Evolutionary conservation across 2,113 vertebrate species (phyloP).

Genomic region (Formicarius rufipectus): DNA sequence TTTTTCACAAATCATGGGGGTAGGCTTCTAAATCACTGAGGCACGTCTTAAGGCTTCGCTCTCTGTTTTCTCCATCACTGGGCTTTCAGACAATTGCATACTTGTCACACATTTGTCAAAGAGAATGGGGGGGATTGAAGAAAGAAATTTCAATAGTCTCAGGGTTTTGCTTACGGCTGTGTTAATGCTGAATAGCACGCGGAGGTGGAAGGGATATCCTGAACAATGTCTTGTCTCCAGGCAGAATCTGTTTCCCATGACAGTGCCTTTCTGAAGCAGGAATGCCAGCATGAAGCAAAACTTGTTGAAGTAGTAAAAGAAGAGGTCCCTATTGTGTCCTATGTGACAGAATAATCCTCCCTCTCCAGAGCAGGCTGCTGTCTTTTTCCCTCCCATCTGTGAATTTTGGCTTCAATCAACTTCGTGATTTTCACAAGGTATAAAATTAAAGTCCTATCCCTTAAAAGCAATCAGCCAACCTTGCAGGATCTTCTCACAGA

Average conservation of each 20-base stretch:
- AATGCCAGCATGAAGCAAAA: constrained; percentile 77
- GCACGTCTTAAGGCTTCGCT: constrained; percentile 2
- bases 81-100: constrained; percentile 49
- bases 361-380: constrained; percentile 62
- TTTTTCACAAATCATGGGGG: constrained; percentile 37
- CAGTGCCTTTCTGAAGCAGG: constrained; percentile 67
- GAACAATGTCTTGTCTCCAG: constrained; percentile 69
- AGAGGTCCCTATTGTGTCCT: constrained; percentile 71
- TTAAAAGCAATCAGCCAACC: not conserved
- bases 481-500: not conserved
- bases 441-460: constrained; percentile 28
- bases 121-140: constrained; percentile 54
- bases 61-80: constrained; percentile 20
- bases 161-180: constrained; percentile 43
- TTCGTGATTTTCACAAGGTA: constrained; percentile 28
- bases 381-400: constrained; percentile 64
- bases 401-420: constrained; percentile 55
- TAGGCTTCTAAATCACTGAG: constrained; percentile 49
- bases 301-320: constrained; percentile 74
- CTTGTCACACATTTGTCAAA: constrained; percentile 54
- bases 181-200: constrained; percentile 42
- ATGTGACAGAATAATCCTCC: constrained; percentile 76
- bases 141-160: constrained; percentile 52
- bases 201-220: constrained; percentile 64
- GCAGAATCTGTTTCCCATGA: constrained; percentile 73